Evolutionary conservation across 2,797 vertebrate species (phyloP).

Genomic region (Cryptoblepharus egeriae): DNA sequence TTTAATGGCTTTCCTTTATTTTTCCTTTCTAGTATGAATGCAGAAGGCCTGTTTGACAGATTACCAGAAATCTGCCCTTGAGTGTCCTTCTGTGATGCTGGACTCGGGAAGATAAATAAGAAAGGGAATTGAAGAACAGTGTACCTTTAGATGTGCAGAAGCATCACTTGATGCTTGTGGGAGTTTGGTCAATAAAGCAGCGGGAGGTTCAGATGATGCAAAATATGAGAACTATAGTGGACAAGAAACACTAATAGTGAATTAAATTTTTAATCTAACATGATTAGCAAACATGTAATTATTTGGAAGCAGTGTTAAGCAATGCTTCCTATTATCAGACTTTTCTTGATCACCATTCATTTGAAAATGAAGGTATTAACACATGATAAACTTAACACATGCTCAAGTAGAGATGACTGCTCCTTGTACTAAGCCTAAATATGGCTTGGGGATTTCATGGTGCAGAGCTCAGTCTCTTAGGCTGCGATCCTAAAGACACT

Average conservation of each 20-base stretch:
- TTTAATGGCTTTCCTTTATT: background rate
- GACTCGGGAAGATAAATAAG: too few relatives aligned
- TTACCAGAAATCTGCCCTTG: too few relatives aligned
- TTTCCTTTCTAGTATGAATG: background rate
- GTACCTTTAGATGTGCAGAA: background rate
- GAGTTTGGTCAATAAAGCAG: background rate
- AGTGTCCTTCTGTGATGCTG: background rate
- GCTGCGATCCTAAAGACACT: too few relatives aligned
- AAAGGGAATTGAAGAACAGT: background rate
- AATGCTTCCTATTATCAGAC: too few relatives aligned
- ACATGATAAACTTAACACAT: too few relatives aligned
- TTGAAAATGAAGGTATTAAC: too few relatives aligned
- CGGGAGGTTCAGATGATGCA: background rate
- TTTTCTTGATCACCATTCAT: too few relatives aligned
- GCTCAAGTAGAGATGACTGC: background rate
- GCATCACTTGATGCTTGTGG: background rate
- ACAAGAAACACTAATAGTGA: too few relatives aligned
- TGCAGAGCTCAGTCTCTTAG: background rate
- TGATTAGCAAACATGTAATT: background rate
- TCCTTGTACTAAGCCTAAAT: too few relatives aligned
- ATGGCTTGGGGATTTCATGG: background rate
- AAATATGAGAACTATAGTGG: background rate
- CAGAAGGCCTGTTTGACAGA: background rate
- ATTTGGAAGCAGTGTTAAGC: background rate
- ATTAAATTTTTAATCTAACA: too few relatives aligned